Evolutionary conservation across 1,140 invertebrate genomes (phyloP), one percentile per base, ranked within the genome.

Genomic region (Nasonia longicornis): DNA sequence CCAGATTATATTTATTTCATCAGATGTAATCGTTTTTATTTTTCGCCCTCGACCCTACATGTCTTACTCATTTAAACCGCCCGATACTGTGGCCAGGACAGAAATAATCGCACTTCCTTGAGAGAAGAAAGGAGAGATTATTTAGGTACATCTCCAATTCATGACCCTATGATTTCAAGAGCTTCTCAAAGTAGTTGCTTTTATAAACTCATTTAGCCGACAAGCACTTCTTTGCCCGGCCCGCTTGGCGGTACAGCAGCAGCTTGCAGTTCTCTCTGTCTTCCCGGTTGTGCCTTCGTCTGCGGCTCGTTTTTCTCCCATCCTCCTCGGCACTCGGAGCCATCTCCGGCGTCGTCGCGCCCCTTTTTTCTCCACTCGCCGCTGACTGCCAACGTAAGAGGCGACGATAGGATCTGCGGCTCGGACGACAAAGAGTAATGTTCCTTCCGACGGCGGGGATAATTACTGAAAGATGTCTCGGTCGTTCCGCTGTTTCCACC

Each of bases 361-460:
- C 16, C 69, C 31, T 29, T 38, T 38, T 70, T 70, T 67, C 64
- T 31, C 31, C 69, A 31, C 69, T 70, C 11, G 64, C 64, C 64
- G 10, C 64, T 26, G 64, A 26, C 64, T 29, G 64, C 2, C 8
- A n/a, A 67, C 22, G 64, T 29, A 38, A 70, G 69, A 38, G 16
- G 35, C 29, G 69, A 38, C 35, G 35, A 70, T 70, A 70, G 35
- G 69, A 70, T 70, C 69, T 70, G 31, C 69, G 31, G 69, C 35
- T 70, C 31, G 31, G 69, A 70, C 69, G 69, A 70, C 69, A 70
- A 70, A 70, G 69, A 70, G 16, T 70, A 70, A 70, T 70, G 69
- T 38, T 31, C 31, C 35, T 70, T 70, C 69, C 69, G 26, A 42
- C 69, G 31, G 6, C 35, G 31, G 69, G 35, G 69, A 70, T 70